Evolutionary conservation across 2,888 invertebrate species (phyloP).

Genomic region (Baccha elongata): DNA sequence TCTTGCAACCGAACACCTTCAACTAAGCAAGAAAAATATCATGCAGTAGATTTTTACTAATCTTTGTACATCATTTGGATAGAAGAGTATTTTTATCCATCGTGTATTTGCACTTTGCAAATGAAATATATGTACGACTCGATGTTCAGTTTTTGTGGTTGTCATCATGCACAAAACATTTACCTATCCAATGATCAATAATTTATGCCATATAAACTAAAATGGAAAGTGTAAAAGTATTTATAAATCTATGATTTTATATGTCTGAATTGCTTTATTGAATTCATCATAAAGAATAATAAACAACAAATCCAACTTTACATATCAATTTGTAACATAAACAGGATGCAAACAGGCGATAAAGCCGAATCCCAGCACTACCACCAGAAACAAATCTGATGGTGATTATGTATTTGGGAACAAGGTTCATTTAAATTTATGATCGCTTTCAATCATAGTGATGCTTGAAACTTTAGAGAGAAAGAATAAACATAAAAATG

Average conservation of each 20-base stretch:
- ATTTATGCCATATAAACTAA: too few species aligned
- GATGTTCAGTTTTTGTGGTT: too few species aligned
- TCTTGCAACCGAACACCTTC: constrained; percentile 21
- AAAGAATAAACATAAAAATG: constrained; percentile 41
- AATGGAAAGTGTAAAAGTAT: constrained; percentile 62
- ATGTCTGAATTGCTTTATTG: not conserved
- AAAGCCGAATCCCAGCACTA: not conserved
- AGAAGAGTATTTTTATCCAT: constrained; percentile 8
- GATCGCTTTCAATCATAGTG: constrained; percentile 54
- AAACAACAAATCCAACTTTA: constrained; percentile 41
- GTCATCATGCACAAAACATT: constrained; percentile 35
- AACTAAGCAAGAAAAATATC: constrained; percentile 19
- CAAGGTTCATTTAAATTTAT: constrained; percentile 35
- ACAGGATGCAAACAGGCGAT: constrained; percentile 56
- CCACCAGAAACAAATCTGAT: not conserved
- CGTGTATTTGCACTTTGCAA: constrained; percentile 14
- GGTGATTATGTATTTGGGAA: constrained; percentile 15
- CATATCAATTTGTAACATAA: constrained; percentile 58
- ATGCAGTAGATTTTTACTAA: constrained; percentile 20
- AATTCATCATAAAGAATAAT: constrained; percentile 7
- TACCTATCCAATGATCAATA: not conserved
- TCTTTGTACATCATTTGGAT: constrained; percentile 21
- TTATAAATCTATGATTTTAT: constrained; percentile 8
- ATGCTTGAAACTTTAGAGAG: constrained; percentile 22
- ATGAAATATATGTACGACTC: too few species aligned